These are phyloP conservation scores for Pseudopleuronectes americanus DNA, from an alignment of 2,797 vertebrate species.

Conservation along the genomic window DNA sequence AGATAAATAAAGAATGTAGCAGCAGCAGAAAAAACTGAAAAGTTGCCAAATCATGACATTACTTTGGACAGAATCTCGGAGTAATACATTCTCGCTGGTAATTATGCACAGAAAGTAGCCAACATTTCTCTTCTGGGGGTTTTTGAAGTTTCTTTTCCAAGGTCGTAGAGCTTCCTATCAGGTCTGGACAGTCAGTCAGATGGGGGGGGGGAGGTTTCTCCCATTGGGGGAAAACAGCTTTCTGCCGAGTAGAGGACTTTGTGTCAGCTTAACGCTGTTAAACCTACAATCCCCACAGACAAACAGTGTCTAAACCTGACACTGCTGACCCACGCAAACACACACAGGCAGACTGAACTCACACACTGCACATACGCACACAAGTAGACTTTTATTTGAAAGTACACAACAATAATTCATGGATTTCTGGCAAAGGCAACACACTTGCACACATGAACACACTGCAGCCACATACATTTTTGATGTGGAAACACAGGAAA, in stretches of 20 bases:
- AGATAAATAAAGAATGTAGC: constrained; percentile 29
- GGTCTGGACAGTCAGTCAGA: constrained; percentile 70
- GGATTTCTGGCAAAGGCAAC: constrained; percentile 1
- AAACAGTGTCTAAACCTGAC: constrained; percentile 78
- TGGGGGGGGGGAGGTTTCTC: constrained; percentile 36
- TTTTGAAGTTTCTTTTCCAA: constrained; percentile 67
- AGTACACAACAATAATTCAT: constrained; percentile 3
- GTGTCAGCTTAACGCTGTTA: constrained; percentile 79
- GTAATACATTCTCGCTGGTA: constrained; percentile 31
- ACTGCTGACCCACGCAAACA: constrained; percentile 75
- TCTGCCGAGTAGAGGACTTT: constrained; percentile 79
- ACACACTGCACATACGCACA: constrained; percentile 17
- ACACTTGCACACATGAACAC: background rate
- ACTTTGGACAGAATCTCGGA: constrained; percentile 17
- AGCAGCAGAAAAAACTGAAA: constrained; percentile 9
- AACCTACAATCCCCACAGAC: constrained; percentile 80
- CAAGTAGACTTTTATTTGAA: constrained; percentile 3
- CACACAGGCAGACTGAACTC: constrained; percentile 46
- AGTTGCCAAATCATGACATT: constrained; percentile 34
- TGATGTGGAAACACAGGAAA: background rate
- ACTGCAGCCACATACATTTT: background rate
- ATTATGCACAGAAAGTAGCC: constrained; percentile 49
- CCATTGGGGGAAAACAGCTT: constrained; percentile 72
- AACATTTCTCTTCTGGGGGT: constrained; percentile 45
- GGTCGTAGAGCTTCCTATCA: constrained; percentile 72